Evolutionary conservation across 2,797 vertebrate genomes (phyloP), one percentile per base, ranked within the genome.

Genomic region (Masticophis lateralis): DNA sequence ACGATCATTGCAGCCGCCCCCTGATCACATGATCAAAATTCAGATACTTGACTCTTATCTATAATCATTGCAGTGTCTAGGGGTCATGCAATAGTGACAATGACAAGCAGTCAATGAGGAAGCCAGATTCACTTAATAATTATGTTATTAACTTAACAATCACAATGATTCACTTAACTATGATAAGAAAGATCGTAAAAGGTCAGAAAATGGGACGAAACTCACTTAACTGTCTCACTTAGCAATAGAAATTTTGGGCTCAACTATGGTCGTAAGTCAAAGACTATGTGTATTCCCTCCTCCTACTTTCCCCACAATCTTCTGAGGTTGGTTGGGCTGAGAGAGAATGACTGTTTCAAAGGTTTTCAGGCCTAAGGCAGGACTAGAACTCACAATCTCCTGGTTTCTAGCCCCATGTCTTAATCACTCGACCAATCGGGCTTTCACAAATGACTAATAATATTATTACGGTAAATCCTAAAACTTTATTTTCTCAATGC

Each of bases 401-500:
- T 37, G 7, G 14, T 37, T 37, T 20, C 69, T 74, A 74, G 69
- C 32, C 16, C 32, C 16, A 20, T 4, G 16, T 37, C 14, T 74
- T 37, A 37, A 37, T 37, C 16, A 37, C 16, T 74, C 1, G 7
- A 32, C 66, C 16, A 37, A 74, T 74, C 2, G 0, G 32, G 16
- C 69, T 74, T 74, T 74, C 69, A 74, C 32, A 37, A 95, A 93
- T 88, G 94, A 95, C 94, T 94, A 96, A 96, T 95, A 97, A 95
- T 96, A 97, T 97, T 97, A 96, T 95, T 96, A 96, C 95, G 96
- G 96, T 95, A 86, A 83, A 69, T 97, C 95, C 96, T 97, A 97
- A 97, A 97, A 95, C 96, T 97, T 97, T 97, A 97, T 97, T 95
- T 94, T 95, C 93, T 94, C 93, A 43, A 95, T 94, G 94, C 95